Base-by-base conservation (phyloP, 1,140 invertebrate species). In the Cydia strobilella region DNA sequence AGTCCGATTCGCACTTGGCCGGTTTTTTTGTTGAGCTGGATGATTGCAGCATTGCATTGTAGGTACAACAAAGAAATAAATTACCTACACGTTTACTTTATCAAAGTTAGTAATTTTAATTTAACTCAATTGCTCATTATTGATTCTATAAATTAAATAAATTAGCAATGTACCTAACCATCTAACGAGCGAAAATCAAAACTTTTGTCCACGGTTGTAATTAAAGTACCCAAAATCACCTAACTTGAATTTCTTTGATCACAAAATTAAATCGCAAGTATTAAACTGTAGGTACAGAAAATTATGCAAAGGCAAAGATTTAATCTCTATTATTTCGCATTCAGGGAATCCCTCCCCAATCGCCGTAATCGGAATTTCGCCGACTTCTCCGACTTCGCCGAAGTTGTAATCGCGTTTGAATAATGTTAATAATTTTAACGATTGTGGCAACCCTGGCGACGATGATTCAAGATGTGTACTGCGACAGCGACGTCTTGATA, bases 381-480 rank as follows among this genome's bases (percentile, higher is more conserved):
- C 31, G 65, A 69, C 23, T 51, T 51, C 7, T 35, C 65, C 31
- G 65, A 69, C 23, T 66, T 66, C 3, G 15, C 35, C 27, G 54
- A 10, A 59, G 51, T 39, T 65, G 59, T 39, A 74, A 35, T 35
- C 59, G 10, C 39, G 51, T 74, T 63, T 54, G 54, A 25, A 59
- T 54, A 54, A 73, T 74, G 31, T 62, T 63, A 74, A 62, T 74
- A 7, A 62, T 69, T 35, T 35, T 39, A 69, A 69, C 42, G 65
- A 66, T 25, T 31, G 42, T 74, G 73, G 45, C 35, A 65, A 66
- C 73, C 73, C 59, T 74, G 12, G 31, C 54, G 35, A 59, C 59
- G 54, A 59, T 59, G 54, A 59, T 59, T 59, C 54, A 59, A 20
- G 54, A 59, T 9, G 54, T 59, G 54, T 23, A 59, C 48, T 51